These are phyloP conservation scores for Drosophila saltans DNA, from an alignment of 1,140 invertebrate species.

Conservation along the genomic window DNA sequence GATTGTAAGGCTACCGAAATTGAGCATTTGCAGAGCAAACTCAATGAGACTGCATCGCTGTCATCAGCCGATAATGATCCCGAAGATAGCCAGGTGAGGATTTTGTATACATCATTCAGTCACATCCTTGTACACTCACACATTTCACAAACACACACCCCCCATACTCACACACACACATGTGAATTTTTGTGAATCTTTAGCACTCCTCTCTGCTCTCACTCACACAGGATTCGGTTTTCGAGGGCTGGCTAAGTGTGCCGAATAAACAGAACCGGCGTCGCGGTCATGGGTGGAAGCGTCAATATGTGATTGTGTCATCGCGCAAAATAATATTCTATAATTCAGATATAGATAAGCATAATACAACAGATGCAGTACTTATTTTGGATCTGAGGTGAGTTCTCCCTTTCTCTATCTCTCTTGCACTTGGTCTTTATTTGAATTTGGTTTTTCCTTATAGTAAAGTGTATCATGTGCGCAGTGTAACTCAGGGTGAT, in stretches of 20 bases:
- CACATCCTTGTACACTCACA: conserved; percentile 28
- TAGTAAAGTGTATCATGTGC: conserved; percentile 99
- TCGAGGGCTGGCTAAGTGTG: conserved; percentile 98
- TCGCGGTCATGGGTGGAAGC: conserved; percentile 96
- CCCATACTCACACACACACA: not conserved
- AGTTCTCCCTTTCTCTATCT: not conserved
- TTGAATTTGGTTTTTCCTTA: not conserved
- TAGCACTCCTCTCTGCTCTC: conserved; percentile 81
- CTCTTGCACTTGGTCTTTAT: not conserved
- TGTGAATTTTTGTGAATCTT: conserved; percentile 24
- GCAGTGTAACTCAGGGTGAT: conserved; percentile 98
- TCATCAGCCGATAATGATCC: conserved; percentile 95
- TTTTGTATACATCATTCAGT: not conserved
- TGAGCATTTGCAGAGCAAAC: conserved; percentile 93
- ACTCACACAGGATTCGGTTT: conserved; percentile 87
- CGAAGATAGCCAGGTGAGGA: conserved; percentile 86
- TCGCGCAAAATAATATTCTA: conserved; percentile 99
- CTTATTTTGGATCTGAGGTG: conserved; percentile 97
- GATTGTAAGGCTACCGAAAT: conserved; percentile 98
- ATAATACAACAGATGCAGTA: conserved; percentile 94
- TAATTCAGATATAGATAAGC: conserved; percentile 96
- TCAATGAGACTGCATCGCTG: conserved; percentile 95
- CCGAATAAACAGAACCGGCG: conserved; percentile 98
- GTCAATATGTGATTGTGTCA: conserved; percentile 98
- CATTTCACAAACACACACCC: conserved; percentile 6